Base-by-base conservation (phyloP, 2,888 invertebrate genomes). In the Hirudinaria manillensis region DNA sequence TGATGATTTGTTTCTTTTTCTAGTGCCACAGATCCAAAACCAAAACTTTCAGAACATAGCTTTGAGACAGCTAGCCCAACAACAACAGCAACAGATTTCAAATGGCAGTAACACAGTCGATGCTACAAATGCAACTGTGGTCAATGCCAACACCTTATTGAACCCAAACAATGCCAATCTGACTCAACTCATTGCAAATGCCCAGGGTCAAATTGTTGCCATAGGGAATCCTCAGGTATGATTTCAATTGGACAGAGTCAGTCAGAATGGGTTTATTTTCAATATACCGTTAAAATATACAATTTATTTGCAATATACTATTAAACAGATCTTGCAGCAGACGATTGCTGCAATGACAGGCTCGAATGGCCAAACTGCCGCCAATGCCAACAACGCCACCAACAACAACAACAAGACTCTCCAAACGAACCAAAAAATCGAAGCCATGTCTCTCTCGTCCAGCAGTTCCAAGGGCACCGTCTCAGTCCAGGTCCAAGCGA, bases 201-300 rank as follows among this genome's bases (percentile, higher is more conserved):
- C 84, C 61, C 83, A 84, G 77, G 84, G 84, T 21, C 86, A 85
- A 78, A 81, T 86, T 19, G 80, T 86, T 36, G 85, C 86, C 51
- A 80, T 86, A 34, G 84, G 83, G 45, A 83, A 84, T 75, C 86
- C 85, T 21, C 76, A 78, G 75, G 79, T 79, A 67, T 56, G 71
- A 55, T 34, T 36, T 56, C 55, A 45, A 3, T 45, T 70, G 61
- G 29, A 24, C 16, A 16, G 16, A 16, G 45, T 45, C 45, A 10
- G 10, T 16, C 16, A 16, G 45, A 45, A 45, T 10, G 45, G 3
- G 45, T 10, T 45, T 68, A 34, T 68, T 68, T 2, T 7, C 32
- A 34, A 29, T 34, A 32, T 68, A 24, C 36, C 13, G 27, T 34
- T 68, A n/a, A 34, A 38, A 10, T 10, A 66, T 21, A n/a, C 24